Evolutionary conservation across 2,888 invertebrate species (phyloP).

Genomic region (Melanophora roralis): DNA sequence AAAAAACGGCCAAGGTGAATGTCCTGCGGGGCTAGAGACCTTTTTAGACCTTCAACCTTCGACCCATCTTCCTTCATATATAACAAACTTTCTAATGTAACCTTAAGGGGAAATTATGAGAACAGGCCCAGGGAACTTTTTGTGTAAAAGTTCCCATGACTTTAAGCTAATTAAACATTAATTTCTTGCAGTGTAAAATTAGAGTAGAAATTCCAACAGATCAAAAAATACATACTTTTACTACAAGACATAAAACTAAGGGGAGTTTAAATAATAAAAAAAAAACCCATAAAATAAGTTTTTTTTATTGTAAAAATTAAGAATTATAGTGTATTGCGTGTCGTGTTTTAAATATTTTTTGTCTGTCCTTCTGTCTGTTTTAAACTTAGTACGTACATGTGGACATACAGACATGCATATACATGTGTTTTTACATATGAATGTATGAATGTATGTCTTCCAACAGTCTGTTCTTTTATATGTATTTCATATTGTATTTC

Average conservation of each 20-base stretch:
- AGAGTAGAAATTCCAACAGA: conserved; percentile 14
- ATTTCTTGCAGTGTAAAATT: conserved; percentile 27
- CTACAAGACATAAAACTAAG: conserved; percentile 46
- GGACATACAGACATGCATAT: background rate
- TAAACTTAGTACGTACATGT: conserved; percentile 23
- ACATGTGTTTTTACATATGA: background rate
- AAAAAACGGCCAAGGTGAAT: no score
- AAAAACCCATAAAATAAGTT: background rate
- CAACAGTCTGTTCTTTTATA: conserved; percentile 3
- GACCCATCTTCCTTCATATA: no score
- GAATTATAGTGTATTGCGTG: conserved; percentile 50
- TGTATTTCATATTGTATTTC: conserved; percentile 32
- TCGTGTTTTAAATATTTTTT: conserved; percentile 30
- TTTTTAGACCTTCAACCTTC: no score
- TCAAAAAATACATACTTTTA: conserved; percentile 7
- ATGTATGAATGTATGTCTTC: no score
- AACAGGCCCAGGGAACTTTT: no score
- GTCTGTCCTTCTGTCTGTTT: background rate
- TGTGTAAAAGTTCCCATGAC: no score
- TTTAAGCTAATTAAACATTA: background rate
- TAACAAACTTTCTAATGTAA: no score
- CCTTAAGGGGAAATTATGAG: no score
- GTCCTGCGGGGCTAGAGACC: no score
- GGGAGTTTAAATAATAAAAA: conserved; percentile 37
- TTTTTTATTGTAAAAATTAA: conserved; percentile 18